A percentile compares a stretch with the other conserved stretches of the same genome.
Conservation (phyloP, 1,140 invertebrate genomes). For the Aleiodes sp. region DNA sequence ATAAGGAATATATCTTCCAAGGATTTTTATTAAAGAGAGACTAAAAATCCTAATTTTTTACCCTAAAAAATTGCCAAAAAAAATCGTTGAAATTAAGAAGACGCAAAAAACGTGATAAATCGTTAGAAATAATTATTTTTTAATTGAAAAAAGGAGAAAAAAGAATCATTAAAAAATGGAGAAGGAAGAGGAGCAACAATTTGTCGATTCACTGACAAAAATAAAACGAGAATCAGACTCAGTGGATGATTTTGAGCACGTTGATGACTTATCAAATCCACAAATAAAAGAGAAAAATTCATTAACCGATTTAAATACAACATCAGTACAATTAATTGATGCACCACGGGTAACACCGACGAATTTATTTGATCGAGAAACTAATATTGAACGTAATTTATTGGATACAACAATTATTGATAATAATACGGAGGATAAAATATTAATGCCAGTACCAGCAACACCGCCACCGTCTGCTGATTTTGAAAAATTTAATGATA, state of each 20-base stretch:
- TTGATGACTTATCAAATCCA: slow-evolving; percentile 51
- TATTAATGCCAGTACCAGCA: slow-evolving; percentile 50
- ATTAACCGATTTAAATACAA: slow-evolving; percentile 33
- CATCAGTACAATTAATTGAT: slow-evolving; percentile 30
- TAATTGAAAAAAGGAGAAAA: neutral
- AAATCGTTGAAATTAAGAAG: no score
- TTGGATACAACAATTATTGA: slow-evolving; percentile 41
- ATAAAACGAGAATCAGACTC: slow-evolving; percentile 74
- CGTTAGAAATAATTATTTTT: neutral
- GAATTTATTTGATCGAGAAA: slow-evolving; percentile 14
- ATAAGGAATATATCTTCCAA: no score
- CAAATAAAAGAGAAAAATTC: slow-evolving; percentile 39
- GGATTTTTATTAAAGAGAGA: no score
- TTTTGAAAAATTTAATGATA: slow-evolving; percentile 44
- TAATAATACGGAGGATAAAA: slow-evolving; percentile 34
- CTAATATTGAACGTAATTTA: slow-evolving; percentile 34
- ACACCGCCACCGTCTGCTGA: slow-evolving; percentile 61
- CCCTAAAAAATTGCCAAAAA: no score
- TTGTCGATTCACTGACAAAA: neutral
- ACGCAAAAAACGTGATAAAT: neutral
- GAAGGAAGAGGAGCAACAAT: neutral
- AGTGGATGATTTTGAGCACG: slow-evolving; percentile 75
- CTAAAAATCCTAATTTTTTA: no score
- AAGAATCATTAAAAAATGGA: slow-evolving; percentile 15
- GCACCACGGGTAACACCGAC: slow-evolving; percentile 17